Conservation (phyloP, 2,888 invertebrate genomes). For the Isoperla grammatica region DNA sequence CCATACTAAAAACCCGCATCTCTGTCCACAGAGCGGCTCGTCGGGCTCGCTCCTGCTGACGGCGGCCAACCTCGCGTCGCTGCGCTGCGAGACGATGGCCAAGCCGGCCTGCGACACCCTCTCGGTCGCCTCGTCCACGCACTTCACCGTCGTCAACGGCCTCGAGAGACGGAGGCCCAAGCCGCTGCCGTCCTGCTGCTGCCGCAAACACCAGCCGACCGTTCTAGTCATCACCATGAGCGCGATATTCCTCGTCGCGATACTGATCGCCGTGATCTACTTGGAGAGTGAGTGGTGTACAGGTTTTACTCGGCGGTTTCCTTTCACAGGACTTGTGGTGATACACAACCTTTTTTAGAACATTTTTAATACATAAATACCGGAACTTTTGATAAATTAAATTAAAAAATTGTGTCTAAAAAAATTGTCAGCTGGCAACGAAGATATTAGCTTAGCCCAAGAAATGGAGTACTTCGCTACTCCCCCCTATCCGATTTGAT, state of each 20-base stretch:
- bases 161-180: conserved; percentile 55
- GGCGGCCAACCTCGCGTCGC: conserved; percentile 61
- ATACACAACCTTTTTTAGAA: too few relatives aligned
- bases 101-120: conserved; percentile 54
- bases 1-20: too few relatives aligned
- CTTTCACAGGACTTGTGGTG: too few relatives aligned
- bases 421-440: too few relatives aligned
- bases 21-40: conserved; percentile 67
- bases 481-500: too few relatives aligned
- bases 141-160: conserved; percentile 80
- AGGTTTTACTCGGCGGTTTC: too few relatives aligned
- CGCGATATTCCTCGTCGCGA: conserved; percentile 71
- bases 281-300: conserved; percentile 74
- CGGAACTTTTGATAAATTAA: neutral
- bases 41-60: conserved; percentile 74
- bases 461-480: too few relatives aligned
- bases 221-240: conserved; percentile 79
- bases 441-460: too few relatives aligned
- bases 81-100: conserved; percentile 36
- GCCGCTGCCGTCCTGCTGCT: conserved; percentile 60
- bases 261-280: conserved; percentile 73
- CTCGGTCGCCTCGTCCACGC: conserved; percentile 79
- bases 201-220: conserved; percentile 71
- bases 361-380: neutral
- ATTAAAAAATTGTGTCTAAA: too few relatives aligned